Conservation (phyloP, 2,113 vertebrate species). For the Anarhynchus alexandrinus region DNA sequence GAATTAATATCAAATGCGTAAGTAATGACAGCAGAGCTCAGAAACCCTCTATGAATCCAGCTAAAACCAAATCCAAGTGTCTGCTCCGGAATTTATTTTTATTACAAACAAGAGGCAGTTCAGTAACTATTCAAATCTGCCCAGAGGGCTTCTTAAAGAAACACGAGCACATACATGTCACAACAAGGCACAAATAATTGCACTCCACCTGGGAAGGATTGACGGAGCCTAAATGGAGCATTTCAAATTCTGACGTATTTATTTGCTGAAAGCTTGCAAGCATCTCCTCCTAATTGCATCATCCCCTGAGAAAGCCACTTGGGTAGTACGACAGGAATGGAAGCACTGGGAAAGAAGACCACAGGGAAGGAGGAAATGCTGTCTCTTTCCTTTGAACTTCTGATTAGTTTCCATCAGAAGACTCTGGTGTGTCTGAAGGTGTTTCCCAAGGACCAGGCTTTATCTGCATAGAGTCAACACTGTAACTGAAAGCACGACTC, state of each 20-base stretch:
- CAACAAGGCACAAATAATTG: conserved; percentile 1
- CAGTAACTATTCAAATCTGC: not conserved
- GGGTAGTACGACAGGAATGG: not conserved
- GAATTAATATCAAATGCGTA: not conserved
- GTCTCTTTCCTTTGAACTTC: not conserved
- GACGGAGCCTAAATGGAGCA: not conserved
- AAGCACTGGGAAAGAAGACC: not conserved
- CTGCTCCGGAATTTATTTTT: conserved; percentile 2
- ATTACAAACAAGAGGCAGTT: conserved; percentile 1
- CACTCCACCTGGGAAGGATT: not conserved
- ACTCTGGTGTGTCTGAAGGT: not conserved
- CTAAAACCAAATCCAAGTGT: not conserved
- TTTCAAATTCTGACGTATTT: not conserved
- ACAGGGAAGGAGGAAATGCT: not conserved
- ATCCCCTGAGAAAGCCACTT: not conserved
- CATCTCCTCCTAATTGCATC: not conserved
- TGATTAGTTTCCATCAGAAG: not conserved
- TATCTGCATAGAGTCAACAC: not conserved
- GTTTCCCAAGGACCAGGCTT: not conserved
- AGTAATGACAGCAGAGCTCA: not conserved
- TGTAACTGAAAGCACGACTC: not conserved
- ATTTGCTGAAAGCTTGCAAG: not conserved
- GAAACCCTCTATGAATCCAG: not conserved
- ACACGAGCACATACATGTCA: not conserved
- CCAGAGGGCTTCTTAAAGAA: not conserved